Conservation (phyloP, 2,113 vertebrate genomes). For the Carollia perspicillata region DNA sequence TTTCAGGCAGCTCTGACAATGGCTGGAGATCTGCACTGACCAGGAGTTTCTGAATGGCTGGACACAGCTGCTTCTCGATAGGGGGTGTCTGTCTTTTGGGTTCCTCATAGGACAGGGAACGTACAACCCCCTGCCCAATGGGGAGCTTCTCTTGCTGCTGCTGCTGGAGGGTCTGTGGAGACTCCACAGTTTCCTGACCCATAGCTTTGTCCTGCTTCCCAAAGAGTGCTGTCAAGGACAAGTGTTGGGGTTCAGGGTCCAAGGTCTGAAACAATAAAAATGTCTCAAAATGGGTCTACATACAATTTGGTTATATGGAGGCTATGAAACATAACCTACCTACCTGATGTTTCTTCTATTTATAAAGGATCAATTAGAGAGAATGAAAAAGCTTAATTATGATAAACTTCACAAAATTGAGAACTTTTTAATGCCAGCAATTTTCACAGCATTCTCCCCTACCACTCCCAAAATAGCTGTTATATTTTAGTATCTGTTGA, state of each 20-base stretch:
- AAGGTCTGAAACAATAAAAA: conserved; percentile 77
- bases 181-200: conserved; percentile 54
- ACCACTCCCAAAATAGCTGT: neutral
- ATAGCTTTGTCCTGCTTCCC: conserved; percentile 82
- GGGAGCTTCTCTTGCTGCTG: conserved; percentile 63
- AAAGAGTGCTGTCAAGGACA: conserved; percentile 90
- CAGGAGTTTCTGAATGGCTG: conserved; percentile 95
- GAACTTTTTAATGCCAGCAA: neutral
- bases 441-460: neutral
- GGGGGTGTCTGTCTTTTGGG: conserved; percentile 61
- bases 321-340: neutral
- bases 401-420: neutral
- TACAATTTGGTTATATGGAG: neutral
- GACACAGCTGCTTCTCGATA: conserved; percentile 83
- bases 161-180: neutral
- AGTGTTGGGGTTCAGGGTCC: conserved; percentile 83
- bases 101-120: conserved; percentile 90
- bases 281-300: conserved; percentile 1
- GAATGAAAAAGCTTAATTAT: neutral
- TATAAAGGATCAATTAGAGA: neutral
- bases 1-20: conserved; percentile 87
- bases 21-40: conserved; percentile 85
- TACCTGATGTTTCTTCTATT: neutral
- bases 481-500: neutral
- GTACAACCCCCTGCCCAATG: conserved; percentile 80